These are phyloP conservation scores for Eupithecia insigniata DNA, from an alignment of 2,888 invertebrate species.

Conservation along the genomic window DNA sequence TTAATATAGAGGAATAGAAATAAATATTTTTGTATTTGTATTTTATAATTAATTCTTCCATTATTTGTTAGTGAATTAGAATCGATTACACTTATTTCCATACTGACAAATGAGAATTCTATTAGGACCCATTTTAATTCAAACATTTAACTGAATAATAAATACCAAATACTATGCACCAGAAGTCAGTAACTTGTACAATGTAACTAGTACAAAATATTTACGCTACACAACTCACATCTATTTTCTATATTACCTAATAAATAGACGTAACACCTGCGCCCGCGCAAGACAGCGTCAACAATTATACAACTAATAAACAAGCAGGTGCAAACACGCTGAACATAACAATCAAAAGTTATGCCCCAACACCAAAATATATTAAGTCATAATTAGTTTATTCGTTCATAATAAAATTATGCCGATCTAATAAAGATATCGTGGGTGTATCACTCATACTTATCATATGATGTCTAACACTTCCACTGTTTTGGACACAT, in stretches of 20 bases:
- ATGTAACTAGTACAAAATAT: not conserved
- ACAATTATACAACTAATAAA: slow-evolving; percentile 24
- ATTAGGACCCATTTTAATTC: no score
- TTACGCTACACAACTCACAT: not conserved
- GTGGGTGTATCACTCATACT: slow-evolving; percentile 36
- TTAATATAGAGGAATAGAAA: no score
- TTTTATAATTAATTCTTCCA: not conserved
- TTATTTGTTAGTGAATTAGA: not conserved
- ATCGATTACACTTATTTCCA: not conserved
- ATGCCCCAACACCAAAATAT: slow-evolving; percentile 42
- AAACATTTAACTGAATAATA: not conserved
- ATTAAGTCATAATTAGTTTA: slow-evolving; percentile 47
- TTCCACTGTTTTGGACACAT: slow-evolving; percentile 25
- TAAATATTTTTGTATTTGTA: no score
- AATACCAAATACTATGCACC: not conserved
- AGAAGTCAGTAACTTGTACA: not conserved
- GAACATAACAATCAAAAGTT: slow-evolving; percentile 43
- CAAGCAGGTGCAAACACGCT: slow-evolving; percentile 41
- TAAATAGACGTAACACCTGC: not conserved
- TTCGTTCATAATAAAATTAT: slow-evolving; percentile 45
- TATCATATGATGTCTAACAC: slow-evolving; percentile 16
- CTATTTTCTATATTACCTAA: not conserved
- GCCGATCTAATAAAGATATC: slow-evolving; percentile 48
- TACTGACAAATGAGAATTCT: not conserved
- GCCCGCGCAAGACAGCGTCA: not conserved